Evolutionary conservation across 2,888 invertebrate genomes (phyloP).

Genomic region (Sialis fuliginosa): DNA sequence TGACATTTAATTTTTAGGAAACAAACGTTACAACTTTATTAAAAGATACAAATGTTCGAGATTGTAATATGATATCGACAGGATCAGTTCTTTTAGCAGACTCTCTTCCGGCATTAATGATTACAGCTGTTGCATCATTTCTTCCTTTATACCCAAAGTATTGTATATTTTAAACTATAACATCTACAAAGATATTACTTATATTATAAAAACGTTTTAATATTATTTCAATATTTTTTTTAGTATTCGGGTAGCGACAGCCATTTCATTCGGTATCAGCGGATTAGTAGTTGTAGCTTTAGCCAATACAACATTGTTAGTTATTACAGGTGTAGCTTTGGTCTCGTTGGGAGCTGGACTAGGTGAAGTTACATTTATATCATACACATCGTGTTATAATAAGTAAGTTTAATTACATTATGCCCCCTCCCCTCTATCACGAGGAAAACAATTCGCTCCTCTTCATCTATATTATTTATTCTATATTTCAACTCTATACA

Average conservation of each 20-base stretch:
- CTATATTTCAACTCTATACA: no score
- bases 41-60: constrained; percentile 11
- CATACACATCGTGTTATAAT: constrained; percentile 41
- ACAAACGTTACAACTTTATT: no score
- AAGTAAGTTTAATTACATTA: constrained; percentile 23
- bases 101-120: constrained; percentile 43
- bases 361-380: constrained; percentile 51
- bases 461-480: no score
- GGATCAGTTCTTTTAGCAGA: constrained; percentile 55
- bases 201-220: background rate
- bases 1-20: no score
- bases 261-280: background rate
- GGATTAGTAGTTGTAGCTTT: constrained; percentile 42
- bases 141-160: constrained; percentile 25
- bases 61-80: constrained; percentile 42
- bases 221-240: constrained; percentile 15
- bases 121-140: constrained; percentile 48
- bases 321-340: constrained; percentile 40
- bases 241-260: background rate
- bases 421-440: no score
- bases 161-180: background rate
- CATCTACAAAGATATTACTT: background rate
- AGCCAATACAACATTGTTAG: constrained; percentile 32
- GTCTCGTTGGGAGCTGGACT: constrained; percentile 55
- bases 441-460: no score